A percentile compares a stretch with the other conserved stretches of the same genome.
Evolutionary conservation across 2,797 vertebrate species (phyloP).

Genomic region (Phoxinus dragarum): DNA sequence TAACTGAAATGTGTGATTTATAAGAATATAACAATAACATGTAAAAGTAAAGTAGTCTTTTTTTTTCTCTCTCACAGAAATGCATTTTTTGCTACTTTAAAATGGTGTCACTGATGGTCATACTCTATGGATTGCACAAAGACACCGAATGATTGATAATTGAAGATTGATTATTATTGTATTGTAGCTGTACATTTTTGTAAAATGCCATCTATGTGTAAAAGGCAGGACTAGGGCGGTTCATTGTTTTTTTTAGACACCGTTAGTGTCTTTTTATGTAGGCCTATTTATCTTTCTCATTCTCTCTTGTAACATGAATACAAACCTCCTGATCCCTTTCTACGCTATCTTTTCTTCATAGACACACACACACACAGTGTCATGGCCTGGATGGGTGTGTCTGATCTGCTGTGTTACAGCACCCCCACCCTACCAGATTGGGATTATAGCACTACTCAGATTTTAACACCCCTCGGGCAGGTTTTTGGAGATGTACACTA

Average conservation of each 20-base stretch:
- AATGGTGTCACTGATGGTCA: neutral
- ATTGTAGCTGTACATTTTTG: neutral
- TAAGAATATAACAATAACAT: neutral
- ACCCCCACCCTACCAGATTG: neutral
- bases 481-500: neutral
- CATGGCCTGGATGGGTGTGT: constrained; percentile 5
- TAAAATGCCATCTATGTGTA: neutral
- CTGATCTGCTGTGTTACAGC: neutral
- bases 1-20: neutral
- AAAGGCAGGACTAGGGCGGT: neutral
- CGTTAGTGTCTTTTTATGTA: neutral
- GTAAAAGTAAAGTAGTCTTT: neutral
- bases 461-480: constrained; percentile 1
- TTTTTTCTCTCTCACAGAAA: neutral
- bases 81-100: neutral
- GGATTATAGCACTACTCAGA: neutral
- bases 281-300: neutral
- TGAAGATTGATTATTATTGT: neutral
- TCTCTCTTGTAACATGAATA: neutral
- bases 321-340: neutral
- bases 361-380: neutral
- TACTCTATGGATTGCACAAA: neutral
- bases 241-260: neutral
- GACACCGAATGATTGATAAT: neutral
- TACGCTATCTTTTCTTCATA: neutral